Conservation (phyloP, 1,140 invertebrate genomes). For the Bombus huntii region DNA sequence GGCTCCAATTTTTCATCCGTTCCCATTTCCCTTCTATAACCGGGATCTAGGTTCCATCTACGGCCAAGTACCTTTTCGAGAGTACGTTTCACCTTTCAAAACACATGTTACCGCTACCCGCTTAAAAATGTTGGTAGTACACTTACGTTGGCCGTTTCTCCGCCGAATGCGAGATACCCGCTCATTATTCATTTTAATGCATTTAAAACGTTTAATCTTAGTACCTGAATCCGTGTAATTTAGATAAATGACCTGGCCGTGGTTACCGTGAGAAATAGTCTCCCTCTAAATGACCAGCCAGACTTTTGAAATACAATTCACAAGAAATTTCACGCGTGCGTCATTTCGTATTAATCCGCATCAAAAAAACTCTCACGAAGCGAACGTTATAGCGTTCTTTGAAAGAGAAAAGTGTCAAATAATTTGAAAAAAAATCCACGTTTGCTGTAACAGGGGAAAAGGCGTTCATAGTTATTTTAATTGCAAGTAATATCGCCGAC, state of each 20-base stretch:
- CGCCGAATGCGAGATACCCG: not conserved
- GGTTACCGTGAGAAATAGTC: not conserved
- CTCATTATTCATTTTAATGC: slow-evolving; percentile 9
- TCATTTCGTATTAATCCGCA: not conserved
- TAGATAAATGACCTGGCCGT: not conserved
- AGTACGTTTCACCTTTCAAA: slow-evolving; percentile 12
- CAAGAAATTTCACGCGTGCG: not conserved
- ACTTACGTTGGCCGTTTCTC: not conserved
- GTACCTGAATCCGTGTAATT: not conserved
- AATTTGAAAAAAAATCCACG: not conserved
- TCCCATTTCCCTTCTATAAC: not conserved
- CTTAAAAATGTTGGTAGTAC: slow-evolving; percentile 30
- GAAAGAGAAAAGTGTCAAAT: not conserved
- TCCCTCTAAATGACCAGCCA: too few species aligned
- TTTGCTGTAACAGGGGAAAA: too few species aligned
- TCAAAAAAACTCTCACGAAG: too few species aligned
- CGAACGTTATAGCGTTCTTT: not conserved
- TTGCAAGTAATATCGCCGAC: too few species aligned
- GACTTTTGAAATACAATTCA: not conserved
- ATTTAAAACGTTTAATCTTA: slow-evolving; percentile 1
- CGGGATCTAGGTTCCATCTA: not conserved
- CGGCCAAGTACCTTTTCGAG: not conserved
- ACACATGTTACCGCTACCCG: not conserved
- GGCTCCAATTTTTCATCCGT: slow-evolving; percentile 22
- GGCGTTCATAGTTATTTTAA: too few species aligned